Evolutionary conservation across 2,888 invertebrate genomes (phyloP).

Genomic region (Magallana nippona): DNA sequence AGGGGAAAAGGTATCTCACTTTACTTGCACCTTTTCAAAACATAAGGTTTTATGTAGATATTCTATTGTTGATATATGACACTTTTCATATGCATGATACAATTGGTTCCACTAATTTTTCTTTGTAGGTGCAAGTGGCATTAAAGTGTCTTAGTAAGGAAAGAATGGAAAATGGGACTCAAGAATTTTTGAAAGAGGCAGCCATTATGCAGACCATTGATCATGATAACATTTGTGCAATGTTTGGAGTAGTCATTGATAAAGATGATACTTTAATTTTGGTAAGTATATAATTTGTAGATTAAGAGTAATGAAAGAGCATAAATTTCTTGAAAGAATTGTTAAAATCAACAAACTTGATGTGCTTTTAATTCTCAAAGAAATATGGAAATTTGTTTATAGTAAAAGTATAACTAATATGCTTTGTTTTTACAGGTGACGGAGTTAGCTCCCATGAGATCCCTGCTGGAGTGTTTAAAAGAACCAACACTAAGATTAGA

Average conservation of each 20-base stretch:
- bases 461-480: slow-evolving; percentile 95
- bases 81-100: background rate
- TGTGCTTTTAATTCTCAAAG: too few species aligned
- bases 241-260: slow-evolving; percentile 97
- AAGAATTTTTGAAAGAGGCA: slow-evolving; percentile 98
- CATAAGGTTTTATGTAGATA: too few species aligned
- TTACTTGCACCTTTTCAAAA: background rate
- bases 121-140: slow-evolving; percentile 91
- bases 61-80: too few species aligned
- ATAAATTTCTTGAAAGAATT: too few species aligned
- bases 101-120: background rate
- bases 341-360: too few species aligned
- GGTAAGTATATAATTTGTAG: slow-evolving; percentile 75
- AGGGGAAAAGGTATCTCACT: slow-evolving; percentile 91
- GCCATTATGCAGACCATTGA: slow-evolving; percentile 99
- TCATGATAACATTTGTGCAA: slow-evolving; percentile 96
- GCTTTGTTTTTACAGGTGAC: slow-evolving; percentile 85
- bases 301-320: too few species aligned
- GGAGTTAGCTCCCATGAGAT: slow-evolving; percentile 96
- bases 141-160: slow-evolving; percentile 97
- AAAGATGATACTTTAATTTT: slow-evolving; percentile 88
- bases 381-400: too few species aligned
- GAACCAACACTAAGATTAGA: slow-evolving; percentile 94
- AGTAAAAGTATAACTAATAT: too few species aligned
- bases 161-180: slow-evolving; percentile 96